Base-by-base conservation (phyloP, 2,888 invertebrate genomes). In the Antitype chi region DNA sequence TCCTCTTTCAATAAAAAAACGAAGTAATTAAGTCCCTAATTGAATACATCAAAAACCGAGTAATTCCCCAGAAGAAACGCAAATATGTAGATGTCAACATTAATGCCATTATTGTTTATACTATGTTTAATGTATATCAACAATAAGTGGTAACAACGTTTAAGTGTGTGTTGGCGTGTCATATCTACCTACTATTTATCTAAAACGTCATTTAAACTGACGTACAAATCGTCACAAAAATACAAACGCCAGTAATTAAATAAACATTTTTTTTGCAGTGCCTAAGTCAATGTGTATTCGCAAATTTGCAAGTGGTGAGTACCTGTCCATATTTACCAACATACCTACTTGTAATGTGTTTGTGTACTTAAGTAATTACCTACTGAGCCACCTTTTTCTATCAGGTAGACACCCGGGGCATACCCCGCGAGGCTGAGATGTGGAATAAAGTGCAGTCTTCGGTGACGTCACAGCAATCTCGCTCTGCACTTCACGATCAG, bases 301-400 rank as follows among this genome's bases (percentile, higher is more conserved):
- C 96, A 38, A 96, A 97, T 91, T 93, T 97, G 75, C 95, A 96
- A 94, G 94, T 96, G 90, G 97, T 97, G 91, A 95, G 96, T 92
- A 78, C 43, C 49, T 53, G 17, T 32, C 25, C 20, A 32, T 57
- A 77, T 52, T 57, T n/a, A 49, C 47, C 8, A 28, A 13, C 2
- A 0, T 59, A 32, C 20, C 13, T 52, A 63, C 38, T 59, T 47
- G 28, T 72, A 23, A 17, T 17, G 17, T 17, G 20, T 47, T n/a
- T 7, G 6, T 23, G 23, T 52, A 52, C 15, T 15, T 55, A 23
- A 2, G n/a, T 49, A 38, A 79, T 17, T 63, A 60, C 23, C 32
- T 60, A 15, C 53, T 57, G 13, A 60, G n/a, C 76, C 49, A 71
- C 32, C 64, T 63, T 63, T 53, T 23, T 23, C 15, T n/a, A 25